Evolutionary conservation across 2,113 vertebrate species (phyloP).

Genomic region (Leptodactylus fuscus): DNA sequence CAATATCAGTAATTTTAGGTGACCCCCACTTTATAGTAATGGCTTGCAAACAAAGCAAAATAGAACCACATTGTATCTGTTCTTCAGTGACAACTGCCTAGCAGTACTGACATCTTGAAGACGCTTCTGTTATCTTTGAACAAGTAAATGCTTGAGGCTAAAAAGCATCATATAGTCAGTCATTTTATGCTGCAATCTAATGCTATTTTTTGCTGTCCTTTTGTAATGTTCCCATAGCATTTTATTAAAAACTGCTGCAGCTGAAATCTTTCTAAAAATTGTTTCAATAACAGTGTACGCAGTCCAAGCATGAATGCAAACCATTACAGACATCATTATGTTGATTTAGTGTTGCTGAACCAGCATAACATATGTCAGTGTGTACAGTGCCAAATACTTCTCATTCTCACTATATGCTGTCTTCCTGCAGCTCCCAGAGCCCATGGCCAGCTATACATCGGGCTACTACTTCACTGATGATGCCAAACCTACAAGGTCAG

Average conservation of each 20-base stretch:
- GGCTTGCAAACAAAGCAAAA: background rate
- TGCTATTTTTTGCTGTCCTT: constrained; percentile 19
- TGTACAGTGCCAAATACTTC: constrained; percentile 44
- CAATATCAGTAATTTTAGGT: background rate
- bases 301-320: constrained; percentile 39
- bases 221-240: constrained; percentile 16
- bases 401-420: constrained; percentile 19
- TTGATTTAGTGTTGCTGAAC: constrained; percentile 51
- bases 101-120: background rate
- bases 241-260: constrained; percentile 44
- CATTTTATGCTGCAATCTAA: background rate
- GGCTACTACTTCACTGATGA: constrained; percentile 61
- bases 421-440: constrained; percentile 49
- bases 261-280: constrained; percentile 47
- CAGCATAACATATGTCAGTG: constrained; percentile 52
- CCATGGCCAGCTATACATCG: constrained; percentile 56
- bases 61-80: background rate
- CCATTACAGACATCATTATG: constrained; percentile 56
- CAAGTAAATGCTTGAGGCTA: background rate
- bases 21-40: too few relatives aligned
- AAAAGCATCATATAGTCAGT: background rate
- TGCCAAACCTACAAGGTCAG: constrained; percentile 72
- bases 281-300: constrained; percentile 37
- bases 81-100: background rate
- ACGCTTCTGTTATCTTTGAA: background rate